Base-by-base conservation (phyloP, 37 sponge, comb jelly and placozoan genomes). In the Lycopodina hypogea region DNA sequence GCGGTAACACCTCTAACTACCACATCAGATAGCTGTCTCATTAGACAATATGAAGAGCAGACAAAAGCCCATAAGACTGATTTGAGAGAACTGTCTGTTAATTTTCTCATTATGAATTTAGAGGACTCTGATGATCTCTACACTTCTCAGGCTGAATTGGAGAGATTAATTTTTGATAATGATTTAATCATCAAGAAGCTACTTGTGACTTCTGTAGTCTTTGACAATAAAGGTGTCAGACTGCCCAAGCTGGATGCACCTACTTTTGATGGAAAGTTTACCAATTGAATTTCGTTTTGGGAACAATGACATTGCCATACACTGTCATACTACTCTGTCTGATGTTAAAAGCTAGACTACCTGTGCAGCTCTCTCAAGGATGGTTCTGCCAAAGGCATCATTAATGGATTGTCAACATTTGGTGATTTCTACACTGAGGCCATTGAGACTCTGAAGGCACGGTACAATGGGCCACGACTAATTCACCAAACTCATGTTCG, bases 401-500 rank as follows among this genome's bases (percentile, higher is more conserved):
- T n/a, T n/a, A n/a, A n/a, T n/a, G 76, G 76, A 28, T 60, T 59
- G 34, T 76, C 76, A 22, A 52, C 19, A 28, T 59, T 61, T 35
- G 76, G 76, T 60, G 62, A 76, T 4, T 55, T 52, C 30, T 76
- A 76, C 61, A 37, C 19, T 17, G 76, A 76, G 30, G 76, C 40
- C 58, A 30, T 74, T 34, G 36, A 74, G 36, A 30, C 37, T 37
- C 61, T 76, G 24, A 74, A 74, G 32, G 56, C 75, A 36, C 75
- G 75, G 24, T 74, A 56, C 36, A 50, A 74, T 56, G 35, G 75
- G 15, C 75, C 75, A 74, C 75, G 75, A 19, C 57, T 74, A 29
- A 62, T 76, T 24, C 77, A 76, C 42, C n/a, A n/a, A n/a, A 66
- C 78, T 18, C 78, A 78, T 66, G 78, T 78, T 48, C 51, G 78